Percentiles rank a stretch among this genome's conserved stretches.
These are phyloP conservation scores for Sminthurides bifidus DNA, from an alignment of 1,140 invertebrate species.

Conservation along the genomic window DNA sequence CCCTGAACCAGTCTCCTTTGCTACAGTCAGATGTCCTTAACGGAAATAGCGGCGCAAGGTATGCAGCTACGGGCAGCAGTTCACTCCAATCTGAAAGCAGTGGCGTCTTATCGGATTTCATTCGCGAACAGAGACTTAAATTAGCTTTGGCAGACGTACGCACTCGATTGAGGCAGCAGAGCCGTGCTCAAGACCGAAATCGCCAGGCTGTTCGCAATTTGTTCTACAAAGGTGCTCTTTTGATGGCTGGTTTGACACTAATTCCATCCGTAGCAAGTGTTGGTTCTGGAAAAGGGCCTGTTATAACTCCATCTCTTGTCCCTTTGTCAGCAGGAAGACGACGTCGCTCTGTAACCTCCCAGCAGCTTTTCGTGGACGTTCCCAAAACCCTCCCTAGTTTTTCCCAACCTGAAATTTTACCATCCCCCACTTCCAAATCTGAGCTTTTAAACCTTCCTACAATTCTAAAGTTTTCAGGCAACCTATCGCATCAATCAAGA, in stretches of 20 bases:
- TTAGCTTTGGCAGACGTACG: not conserved
- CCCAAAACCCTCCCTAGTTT: no score
- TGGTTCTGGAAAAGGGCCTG: not conserved
- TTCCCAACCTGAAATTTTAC: no score
- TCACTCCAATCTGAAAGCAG: not conserved
- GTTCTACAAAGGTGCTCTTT: conserved; percentile 1
- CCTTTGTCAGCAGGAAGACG: not conserved
- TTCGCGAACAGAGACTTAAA: conserved; percentile 1
- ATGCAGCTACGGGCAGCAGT: not conserved
- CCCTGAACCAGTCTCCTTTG: not conserved
- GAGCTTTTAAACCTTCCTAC: no score
- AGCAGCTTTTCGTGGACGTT: no score
- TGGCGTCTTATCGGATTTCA: not conserved
- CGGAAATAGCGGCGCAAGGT: not conserved
- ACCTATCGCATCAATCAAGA: no score
- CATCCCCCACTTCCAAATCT: no score
- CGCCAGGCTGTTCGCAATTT: not conserved
- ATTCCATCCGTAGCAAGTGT: not conserved
- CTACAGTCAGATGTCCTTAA: not conserved
- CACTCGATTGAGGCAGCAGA: not conserved
- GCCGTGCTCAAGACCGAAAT: not conserved
- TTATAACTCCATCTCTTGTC: not conserved
- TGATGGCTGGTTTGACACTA: conserved; percentile 1
- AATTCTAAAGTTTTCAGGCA: no score
- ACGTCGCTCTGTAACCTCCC: no score